phyloP scores from a whole-genome alignment of 2,113 vertebrate species.

The Triplophysa siluroides region DNA sequence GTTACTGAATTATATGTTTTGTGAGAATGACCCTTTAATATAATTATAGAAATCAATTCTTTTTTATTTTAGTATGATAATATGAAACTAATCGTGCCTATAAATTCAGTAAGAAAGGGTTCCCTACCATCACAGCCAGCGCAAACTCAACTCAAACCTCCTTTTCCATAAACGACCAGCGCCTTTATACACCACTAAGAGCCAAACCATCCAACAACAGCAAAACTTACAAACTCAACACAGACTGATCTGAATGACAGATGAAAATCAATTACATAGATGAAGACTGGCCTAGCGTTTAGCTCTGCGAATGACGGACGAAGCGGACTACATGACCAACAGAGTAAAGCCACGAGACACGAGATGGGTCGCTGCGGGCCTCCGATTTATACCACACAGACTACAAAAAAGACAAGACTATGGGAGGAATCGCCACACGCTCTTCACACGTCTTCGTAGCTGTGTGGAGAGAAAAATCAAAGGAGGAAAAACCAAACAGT shows the following conservation, averaged over 20 bases:
- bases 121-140: too few species aligned
- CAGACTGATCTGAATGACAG: conserved; percentile 61
- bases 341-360: conserved; percentile 81
- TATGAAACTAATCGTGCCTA: too few species aligned
- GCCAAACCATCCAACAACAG: background rate
- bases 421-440: conserved; percentile 56
- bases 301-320: conserved; percentile 37
- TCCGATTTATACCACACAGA: conserved; percentile 77
- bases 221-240: conserved; percentile 39
- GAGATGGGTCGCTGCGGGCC: conserved; percentile 70
- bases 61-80: too few species aligned
- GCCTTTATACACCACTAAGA: background rate
- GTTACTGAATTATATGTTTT: too few species aligned
- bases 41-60: too few species aligned
- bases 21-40: too few species aligned
- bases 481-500: background rate
- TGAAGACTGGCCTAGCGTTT: conserved; percentile 51
- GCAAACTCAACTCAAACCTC: background rate
- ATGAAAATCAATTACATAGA: conserved; percentile 69
- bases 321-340: conserved; percentile 68
- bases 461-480: conserved; percentile 68
- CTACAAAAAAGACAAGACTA: conserved; percentile 82
- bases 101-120: too few species aligned
- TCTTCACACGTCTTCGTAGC: conserved; percentile 77
- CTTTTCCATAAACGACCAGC: background rate